These are phyloP conservation scores for Gadopsis bispinosus DNA, from an alignment of 2,797 vertebrate species.

Conservation along the genomic window DNA sequence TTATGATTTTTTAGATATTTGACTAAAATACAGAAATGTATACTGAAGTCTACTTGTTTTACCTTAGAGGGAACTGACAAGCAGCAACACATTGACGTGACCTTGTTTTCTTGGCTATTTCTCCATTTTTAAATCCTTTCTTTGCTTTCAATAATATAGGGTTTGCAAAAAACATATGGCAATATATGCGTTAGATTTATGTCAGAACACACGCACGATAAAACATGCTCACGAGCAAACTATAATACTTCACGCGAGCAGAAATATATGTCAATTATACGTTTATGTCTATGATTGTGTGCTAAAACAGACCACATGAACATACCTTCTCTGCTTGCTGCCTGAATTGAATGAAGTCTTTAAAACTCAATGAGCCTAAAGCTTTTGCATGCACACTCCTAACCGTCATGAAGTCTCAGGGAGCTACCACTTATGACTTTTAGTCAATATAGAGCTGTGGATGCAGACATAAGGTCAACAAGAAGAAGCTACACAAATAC, in stretches of 20 bases:
- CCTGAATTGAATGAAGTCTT: neutral
- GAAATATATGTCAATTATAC: neutral
- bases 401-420: neutral
- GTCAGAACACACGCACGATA: no score
- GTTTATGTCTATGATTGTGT: neutral
- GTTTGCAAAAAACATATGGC: neutral
- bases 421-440: conserved; percentile 1
- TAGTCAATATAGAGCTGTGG: neutral
- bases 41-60: neutral
- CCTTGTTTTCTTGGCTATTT: neutral
- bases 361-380: neutral
- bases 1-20: neutral
- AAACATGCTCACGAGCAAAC: no score
- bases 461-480: neutral
- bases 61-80: neutral
- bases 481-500: neutral
- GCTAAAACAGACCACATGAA: neutral
- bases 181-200: no score
- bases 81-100: neutral
- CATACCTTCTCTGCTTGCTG: neutral
- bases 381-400: neutral
- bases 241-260: no score
- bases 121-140: neutral
- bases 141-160: neutral
- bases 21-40: neutral